phyloP scores from a whole-genome alignment of 2,888 invertebrate genomes.

The Gordius sp. region DNA sequence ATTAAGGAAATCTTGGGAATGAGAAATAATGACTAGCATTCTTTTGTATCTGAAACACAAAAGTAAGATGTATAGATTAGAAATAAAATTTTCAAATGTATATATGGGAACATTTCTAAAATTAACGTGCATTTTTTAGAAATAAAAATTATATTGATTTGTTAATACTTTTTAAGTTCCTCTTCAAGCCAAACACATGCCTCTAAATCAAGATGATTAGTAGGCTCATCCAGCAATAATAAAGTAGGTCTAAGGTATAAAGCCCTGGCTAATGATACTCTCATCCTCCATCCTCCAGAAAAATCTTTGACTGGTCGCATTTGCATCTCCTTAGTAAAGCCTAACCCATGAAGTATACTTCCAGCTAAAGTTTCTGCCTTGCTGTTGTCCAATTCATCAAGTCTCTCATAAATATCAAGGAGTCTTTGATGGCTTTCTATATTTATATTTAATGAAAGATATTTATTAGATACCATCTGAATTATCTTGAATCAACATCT shows the following conservation, averaged over 20 bases:
- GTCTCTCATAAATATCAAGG: constrained; percentile 82
- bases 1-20: constrained; percentile 93
- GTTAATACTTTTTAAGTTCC: constrained; percentile 54
- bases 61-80: background rate
- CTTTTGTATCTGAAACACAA: constrained; percentile 49
- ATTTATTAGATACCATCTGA: constrained; percentile 41
- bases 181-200: constrained; percentile 98
- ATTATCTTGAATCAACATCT: constrained; percentile 53
- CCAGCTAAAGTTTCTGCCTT: constrained; percentile 79
- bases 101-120: background rate
- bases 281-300: constrained; percentile 39
- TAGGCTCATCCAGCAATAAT: constrained; percentile 37
- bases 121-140: background rate
- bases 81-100: background rate
- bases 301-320: constrained; percentile 41
- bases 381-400: constrained; percentile 84
- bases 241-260: constrained; percentile 35
- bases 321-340: constrained; percentile 49
- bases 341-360: constrained; percentile 75
- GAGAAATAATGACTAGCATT: constrained; percentile 83
- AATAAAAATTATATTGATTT: constrained; percentile 14
- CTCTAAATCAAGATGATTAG: constrained; percentile 44
- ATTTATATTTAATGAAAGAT: constrained; percentile 18
- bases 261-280: constrained; percentile 37
- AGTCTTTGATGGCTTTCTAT: constrained; percentile 67